Evolutionary conservation across 2,888 invertebrate species (phyloP), one percentile per base, ranked within the genome.

Genomic region (Tipula vernalis): DNA sequence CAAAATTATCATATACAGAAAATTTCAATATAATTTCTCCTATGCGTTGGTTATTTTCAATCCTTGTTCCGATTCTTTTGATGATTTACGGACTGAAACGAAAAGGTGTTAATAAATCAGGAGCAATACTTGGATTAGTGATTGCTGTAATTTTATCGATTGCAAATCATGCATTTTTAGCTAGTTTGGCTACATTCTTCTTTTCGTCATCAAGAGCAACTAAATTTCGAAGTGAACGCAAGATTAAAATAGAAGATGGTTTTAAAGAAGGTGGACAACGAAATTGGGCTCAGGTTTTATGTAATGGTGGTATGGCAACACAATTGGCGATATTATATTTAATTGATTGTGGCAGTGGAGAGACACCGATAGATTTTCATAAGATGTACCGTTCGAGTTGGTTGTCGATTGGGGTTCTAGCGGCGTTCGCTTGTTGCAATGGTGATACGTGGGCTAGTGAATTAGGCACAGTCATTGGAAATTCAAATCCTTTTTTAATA

Each of bases 381-480:
- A 93, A 92, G 87, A 93, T 95, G 89, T 97, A 97, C 89, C 93
- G 96, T 89, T 94, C 95, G 36, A 96, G 97, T 3, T 97, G 96
- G 96, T 92, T 97, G n/a, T 94, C 96, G 3, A 92, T 96, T 88
- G 96, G 95, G 42, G 93, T 97, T 86, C 92, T 97, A 88, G 95
- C 95, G 95, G 89, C 96, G 0, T 93, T 97, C 89, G 94, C 96
- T 13, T 96, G 96, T 89, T 95, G 95, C 89, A 96, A 96, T 90
- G 98, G 97, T 0, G 98, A 98, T 90, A 98, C 98, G 0, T 97
- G 97, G 96, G 96, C 98, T 86, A 97, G 97, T 51, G 98, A 98
- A 92, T 91, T 98, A 18, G 98, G 97, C 1, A 93, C 95, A 44
- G 97, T 96, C 0, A 90, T 96, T 28, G 94, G 95, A 5, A 92